These are phyloP conservation scores for Zonitis immaculata DNA, from an alignment of 2,888 invertebrate species.

Conservation along the genomic window DNA sequence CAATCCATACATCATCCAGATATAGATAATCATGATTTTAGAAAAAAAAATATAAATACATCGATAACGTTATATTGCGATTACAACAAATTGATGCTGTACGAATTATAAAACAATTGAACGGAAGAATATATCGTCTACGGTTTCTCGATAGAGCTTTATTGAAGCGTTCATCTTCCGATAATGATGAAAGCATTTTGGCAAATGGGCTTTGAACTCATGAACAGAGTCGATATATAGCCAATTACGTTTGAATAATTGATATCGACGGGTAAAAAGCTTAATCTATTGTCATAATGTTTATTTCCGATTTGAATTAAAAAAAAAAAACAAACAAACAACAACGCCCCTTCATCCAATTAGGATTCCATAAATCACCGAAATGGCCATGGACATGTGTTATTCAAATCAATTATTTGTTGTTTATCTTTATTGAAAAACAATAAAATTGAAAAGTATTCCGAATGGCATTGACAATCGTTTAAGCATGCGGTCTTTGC, in stretches of 20 bases:
- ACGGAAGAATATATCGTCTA: background rate
- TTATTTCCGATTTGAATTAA: slow-evolving; percentile 5
- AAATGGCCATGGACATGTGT: too few relatives aligned
- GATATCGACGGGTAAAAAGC: slow-evolving; percentile 11
- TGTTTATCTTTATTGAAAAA: too few relatives aligned
- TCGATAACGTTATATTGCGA: too few relatives aligned
- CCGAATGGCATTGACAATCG: slow-evolving; percentile 19
- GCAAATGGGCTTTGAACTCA: slow-evolving; percentile 12
- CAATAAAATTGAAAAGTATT: too few relatives aligned
- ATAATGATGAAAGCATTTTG: slow-evolving; percentile 12
- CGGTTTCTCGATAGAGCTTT: slow-evolving; percentile 5
- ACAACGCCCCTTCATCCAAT: background rate
- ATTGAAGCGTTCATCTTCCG: slow-evolving; percentile 5
- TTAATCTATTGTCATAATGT: slow-evolving; percentile 8
- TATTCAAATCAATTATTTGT: too few relatives aligned
- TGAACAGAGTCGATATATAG: slow-evolving; percentile 3
- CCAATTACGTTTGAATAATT: slow-evolving; percentile 19
- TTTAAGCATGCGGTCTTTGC: slow-evolving; percentile 16
- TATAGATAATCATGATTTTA: too few relatives aligned
- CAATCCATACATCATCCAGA: too few relatives aligned
- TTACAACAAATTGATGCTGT: too few relatives aligned
- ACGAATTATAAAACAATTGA: background rate
- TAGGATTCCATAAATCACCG: slow-evolving; percentile 5
- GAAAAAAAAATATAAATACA: too few relatives aligned
- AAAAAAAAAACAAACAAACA: too few relatives aligned